Evolutionary conservation across 1,140 invertebrate genomes (phyloP).

Genomic region (Danaus plexippus): DNA sequence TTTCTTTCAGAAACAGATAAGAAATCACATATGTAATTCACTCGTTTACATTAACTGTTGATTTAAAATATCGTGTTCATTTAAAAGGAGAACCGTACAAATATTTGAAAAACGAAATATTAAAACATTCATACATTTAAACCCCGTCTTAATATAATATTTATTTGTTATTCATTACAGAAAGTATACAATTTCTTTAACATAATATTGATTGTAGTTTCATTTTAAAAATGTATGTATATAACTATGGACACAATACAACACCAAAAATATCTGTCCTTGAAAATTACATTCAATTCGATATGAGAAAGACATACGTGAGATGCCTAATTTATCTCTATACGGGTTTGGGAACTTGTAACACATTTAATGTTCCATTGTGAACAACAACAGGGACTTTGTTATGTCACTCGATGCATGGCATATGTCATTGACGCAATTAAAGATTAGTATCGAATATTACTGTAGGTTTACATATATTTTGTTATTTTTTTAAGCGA

Average conservation of each 20-base stretch:
- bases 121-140: too few species aligned
- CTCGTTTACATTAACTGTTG: too few species aligned
- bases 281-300: background rate
- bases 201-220: background rate
- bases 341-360: slow-evolving; percentile 7
- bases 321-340: slow-evolving; percentile 14
- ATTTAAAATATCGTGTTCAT: too few species aligned
- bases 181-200: too few species aligned
- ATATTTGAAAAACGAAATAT: too few species aligned
- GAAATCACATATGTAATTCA: too few species aligned
- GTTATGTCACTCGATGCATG: slow-evolving; percentile 10
- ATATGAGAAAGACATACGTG: slow-evolving; percentile 2
- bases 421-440: slow-evolving; percentile 41
- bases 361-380: slow-evolving; percentile 31
- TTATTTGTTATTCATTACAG: too few species aligned
- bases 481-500: too few species aligned
- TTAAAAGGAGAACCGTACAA: too few species aligned
- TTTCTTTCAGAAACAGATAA: too few species aligned
- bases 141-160: too few species aligned
- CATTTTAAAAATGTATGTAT: background rate
- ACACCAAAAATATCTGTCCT: background rate
- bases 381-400: slow-evolving; percentile 27
- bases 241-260: background rate
- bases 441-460: slow-evolving; percentile 30
- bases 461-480: slow-evolving; percentile 11